Percentiles rank a stretch among this genome's conserved stretches.
Evolutionary conservation across 2,888 invertebrate species (phyloP).

Genomic region (Drosophila kambysellisi): DNA sequence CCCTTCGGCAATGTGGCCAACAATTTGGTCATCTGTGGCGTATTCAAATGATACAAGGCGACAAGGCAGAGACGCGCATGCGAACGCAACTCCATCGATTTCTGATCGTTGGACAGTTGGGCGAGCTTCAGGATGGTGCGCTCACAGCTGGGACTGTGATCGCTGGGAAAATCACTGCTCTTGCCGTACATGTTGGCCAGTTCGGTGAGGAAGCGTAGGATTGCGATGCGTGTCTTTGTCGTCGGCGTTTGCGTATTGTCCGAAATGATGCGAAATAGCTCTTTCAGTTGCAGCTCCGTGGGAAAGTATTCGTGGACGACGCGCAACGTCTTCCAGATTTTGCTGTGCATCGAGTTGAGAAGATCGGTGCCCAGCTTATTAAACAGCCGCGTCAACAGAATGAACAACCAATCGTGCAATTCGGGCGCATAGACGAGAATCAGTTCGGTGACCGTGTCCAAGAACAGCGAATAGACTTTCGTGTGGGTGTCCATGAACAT

Average conservation of each 20-base stretch:
- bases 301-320: conserved; percentile 90
- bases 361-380: conserved; percentile 96
- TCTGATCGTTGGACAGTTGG: conserved; percentile 89
- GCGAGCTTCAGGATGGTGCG: conserved; percentile 91
- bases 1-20: conserved; percentile 90
- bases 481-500: conserved; percentile 99
- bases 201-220: conserved; percentile 90
- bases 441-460: conserved; percentile 96
- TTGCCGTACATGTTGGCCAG: conserved; percentile 88
- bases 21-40: conserved; percentile 94
- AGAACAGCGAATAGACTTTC: conserved; percentile 95
- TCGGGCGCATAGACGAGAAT: conserved; percentile 94
- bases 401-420: conserved; percentile 96
- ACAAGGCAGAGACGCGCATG: conserved; percentile 90
- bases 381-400: conserved; percentile 93
- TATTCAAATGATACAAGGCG: conserved; percentile 95
- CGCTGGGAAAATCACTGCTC: conserved; percentile 84
- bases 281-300: conserved; percentile 88
- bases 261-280: conserved; percentile 91
- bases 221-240: conserved; percentile 91
- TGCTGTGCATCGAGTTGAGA: conserved; percentile 95
- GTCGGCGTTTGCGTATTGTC: conserved; percentile 98
- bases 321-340: conserved; percentile 94
- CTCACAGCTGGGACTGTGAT: conserved; percentile 83
- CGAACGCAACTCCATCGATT: conserved; percentile 89